Conservation (phyloP, 1,140 invertebrate genomes). For the Apis mellifera region DNA sequence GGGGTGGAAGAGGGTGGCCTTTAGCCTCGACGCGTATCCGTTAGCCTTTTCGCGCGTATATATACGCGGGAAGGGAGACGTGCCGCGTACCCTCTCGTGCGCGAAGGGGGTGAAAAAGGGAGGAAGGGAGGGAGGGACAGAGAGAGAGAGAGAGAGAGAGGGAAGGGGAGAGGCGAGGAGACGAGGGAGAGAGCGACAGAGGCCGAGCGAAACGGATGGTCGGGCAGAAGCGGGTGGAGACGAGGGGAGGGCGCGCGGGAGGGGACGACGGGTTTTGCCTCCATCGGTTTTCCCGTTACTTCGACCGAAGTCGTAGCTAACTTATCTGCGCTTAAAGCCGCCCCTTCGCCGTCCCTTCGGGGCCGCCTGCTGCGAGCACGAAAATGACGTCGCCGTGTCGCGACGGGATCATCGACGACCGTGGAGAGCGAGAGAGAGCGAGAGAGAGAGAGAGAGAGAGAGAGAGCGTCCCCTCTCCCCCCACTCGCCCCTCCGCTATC, state of each 20-base stretch:
- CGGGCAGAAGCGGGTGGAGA: neutral
- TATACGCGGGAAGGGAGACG: constrained; percentile 12
- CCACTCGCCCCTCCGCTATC: too few species aligned
- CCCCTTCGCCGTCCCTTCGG: constrained; percentile 42
- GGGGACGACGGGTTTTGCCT: neutral
- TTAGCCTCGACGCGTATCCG: constrained; percentile 36
- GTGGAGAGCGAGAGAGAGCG: too few species aligned
- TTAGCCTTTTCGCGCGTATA: constrained; percentile 46
- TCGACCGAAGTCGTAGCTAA: constrained; percentile 45
- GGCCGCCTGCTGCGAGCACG: constrained; percentile 49
- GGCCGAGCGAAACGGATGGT: neutral
- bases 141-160: neutral
- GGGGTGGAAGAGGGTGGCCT: neutral
- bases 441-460: too few species aligned
- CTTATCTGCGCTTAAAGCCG: constrained; percentile 53
- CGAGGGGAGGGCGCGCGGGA: too few species aligned
- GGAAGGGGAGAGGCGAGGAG: too few species aligned
- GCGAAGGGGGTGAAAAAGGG: neutral
- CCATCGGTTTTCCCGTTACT: constrained; percentile 54
- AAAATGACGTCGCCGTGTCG: constrained; percentile 47
- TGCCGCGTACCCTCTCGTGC: constrained; percentile 9
- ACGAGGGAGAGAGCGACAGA: neutral
- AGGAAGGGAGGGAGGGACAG: neutral
- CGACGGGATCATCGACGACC: constrained; percentile 33
- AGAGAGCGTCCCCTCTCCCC: neutral